These are phyloP conservation scores for Daktulosphaira vitifoliae DNA, from an alignment of 1,140 invertebrate genomes.

Conservation along the genomic window DNA sequence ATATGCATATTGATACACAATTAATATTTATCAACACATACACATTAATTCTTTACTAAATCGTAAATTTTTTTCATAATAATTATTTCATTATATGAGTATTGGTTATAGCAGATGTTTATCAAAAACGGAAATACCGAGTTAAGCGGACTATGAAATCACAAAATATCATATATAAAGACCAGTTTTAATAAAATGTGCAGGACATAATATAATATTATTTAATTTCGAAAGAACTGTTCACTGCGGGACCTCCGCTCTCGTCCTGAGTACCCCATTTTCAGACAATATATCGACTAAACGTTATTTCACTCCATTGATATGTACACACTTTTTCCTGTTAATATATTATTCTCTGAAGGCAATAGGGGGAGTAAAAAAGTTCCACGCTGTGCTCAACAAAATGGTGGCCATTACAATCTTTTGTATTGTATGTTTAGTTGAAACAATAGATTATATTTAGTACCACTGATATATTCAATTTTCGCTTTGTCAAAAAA, in stretches of 20 bases:
- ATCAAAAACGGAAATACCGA: slow-evolving; percentile 28
- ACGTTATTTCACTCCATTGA: slow-evolving; percentile 31
- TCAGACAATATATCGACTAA: slow-evolving; percentile 28
- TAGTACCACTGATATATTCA: slow-evolving; percentile 13
- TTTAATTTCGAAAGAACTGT: slow-evolving; percentile 24
- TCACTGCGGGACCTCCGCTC: slow-evolving; percentile 30
- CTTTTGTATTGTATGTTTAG: slow-evolving; percentile 21
- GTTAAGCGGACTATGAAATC: slow-evolving; percentile 32
- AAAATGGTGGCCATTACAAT: slow-evolving; percentile 27
- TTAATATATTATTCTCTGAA: slow-evolving; percentile 27
- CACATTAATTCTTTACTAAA: too few species aligned
- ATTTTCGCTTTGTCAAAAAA: slow-evolving; percentile 21
- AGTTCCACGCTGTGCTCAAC: slow-evolving; percentile 28
- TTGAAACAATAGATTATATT: slow-evolving; percentile 32
- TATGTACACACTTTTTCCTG: slow-evolving; percentile 22
- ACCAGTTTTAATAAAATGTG: slow-evolving; percentile 29
- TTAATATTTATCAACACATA: too few species aligned
- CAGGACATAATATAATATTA: slow-evolving; percentile 13
- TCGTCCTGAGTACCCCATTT: slow-evolving; percentile 25
- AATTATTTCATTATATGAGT: slow-evolving; percentile 21
- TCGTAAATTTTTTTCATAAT: too few species aligned
- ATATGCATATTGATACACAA: too few species aligned
- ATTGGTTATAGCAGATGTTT: slow-evolving; percentile 16
- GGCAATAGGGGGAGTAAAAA: slow-evolving; percentile 30
- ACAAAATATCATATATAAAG: slow-evolving; percentile 33